Conservation (phyloP, 2,888 invertebrate species). For the Macroteleia sp. region DNA sequence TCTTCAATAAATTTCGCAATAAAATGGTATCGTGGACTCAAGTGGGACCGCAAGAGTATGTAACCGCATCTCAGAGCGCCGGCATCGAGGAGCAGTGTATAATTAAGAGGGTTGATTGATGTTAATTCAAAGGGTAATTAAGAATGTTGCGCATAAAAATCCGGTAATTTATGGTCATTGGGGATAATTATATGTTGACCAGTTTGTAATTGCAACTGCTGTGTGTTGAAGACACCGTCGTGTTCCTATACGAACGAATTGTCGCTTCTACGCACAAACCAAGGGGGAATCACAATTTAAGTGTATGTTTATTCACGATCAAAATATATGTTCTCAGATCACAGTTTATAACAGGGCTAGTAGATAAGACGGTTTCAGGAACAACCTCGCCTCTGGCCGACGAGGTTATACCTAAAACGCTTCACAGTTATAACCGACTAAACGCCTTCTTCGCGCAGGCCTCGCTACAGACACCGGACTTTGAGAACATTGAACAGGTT, state of each 20-base stretch:
- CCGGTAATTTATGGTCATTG: constrained; percentile 84
- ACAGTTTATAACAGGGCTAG: constrained; percentile 82
- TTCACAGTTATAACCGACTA: constrained; percentile 42
- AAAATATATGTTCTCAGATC: constrained; percentile 80
- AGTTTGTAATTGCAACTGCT: constrained; percentile 83
- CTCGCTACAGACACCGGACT: constrained; percentile 55
- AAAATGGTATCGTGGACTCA: constrained; percentile 50
- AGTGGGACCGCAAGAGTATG: constrained; percentile 53
- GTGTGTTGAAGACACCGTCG: constrained; percentile 63
- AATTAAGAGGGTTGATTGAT: constrained; percentile 84
- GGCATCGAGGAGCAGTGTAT: constrained; percentile 77
- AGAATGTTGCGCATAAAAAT: constrained; percentile 84
- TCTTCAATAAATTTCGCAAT: constrained; percentile 59
- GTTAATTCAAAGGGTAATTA: constrained; percentile 85
- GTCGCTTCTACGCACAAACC: constrained; percentile 61
- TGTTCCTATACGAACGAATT: constrained; percentile 62
- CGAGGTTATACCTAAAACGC: constrained; percentile 62
- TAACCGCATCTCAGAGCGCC: constrained; percentile 67
- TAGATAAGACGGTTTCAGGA: constrained; percentile 79
- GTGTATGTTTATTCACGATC: constrained; percentile 67
- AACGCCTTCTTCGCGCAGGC: constrained; percentile 51
- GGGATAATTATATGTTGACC: constrained; percentile 84
- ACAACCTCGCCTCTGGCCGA: constrained; percentile 75
- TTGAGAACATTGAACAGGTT: constrained; percentile 34
- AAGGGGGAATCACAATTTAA: constrained; percentile 38